phyloP scores from a whole-genome alignment of 2,113 vertebrate species.

The Phaethornis superciliosus region DNA sequence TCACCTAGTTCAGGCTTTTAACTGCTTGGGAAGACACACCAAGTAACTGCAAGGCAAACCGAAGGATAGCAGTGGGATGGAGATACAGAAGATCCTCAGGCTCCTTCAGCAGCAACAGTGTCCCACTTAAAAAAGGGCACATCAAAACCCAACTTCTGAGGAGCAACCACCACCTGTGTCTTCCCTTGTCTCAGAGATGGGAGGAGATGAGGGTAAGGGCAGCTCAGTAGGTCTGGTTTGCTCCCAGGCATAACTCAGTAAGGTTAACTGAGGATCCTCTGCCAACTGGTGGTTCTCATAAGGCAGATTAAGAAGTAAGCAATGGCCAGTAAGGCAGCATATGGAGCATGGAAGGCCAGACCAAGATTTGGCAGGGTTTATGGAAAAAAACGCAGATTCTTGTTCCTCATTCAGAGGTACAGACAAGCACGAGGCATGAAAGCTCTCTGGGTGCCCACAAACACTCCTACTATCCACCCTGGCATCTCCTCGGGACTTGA shows the following conservation, averaged over 20 bases:
- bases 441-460: background rate
- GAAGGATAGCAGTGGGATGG: background rate
- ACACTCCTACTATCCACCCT: background rate
- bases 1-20: background rate
- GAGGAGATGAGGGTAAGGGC: background rate
- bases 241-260: background rate
- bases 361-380: background rate
- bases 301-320: background rate
- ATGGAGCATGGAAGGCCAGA: background rate
- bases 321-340: background rate
- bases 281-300: background rate
- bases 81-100: background rate
- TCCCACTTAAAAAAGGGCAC: background rate
- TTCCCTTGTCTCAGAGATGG: background rate
- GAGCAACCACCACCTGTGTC: background rate
- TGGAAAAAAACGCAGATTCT: background rate
- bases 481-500: background rate
- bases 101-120: background rate
- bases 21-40: background rate
- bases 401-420: background rate
- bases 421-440: rapidly evolving
- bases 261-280: background rate
- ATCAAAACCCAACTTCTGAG: background rate
- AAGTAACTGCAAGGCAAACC: background rate
- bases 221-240: background rate